These are phyloP conservation scores for Rhabdomys dilectus DNA, from an alignment of 2,113 vertebrate genomes.

Conservation along the genomic window DNA sequence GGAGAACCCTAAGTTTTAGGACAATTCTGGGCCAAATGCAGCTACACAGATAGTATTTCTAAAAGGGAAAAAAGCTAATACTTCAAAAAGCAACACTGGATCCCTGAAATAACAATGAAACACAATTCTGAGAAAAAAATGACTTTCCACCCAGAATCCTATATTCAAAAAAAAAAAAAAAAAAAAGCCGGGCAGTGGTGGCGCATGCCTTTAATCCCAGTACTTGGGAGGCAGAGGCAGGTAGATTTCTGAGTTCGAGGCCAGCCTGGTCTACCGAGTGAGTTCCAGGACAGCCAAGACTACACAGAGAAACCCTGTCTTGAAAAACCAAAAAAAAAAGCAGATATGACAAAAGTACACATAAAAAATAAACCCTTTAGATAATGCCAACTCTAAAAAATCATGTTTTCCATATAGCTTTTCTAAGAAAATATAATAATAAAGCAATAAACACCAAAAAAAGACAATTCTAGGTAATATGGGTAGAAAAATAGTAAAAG, in stretches of 20 bases:
- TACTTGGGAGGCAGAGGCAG: too few species aligned
- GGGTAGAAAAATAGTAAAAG: neutral
- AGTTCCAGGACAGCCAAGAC: too few species aligned
- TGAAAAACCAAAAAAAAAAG: too few species aligned
- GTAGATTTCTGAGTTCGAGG: too few species aligned
- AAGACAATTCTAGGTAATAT: too few species aligned
- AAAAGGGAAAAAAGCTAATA: neutral
- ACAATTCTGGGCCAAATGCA: neutral
- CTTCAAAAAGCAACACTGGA: slow-evolving; percentile 10
- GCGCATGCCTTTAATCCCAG: too few species aligned
- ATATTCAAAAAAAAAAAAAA: neutral
- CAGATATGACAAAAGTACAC: neutral
- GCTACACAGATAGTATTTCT: neutral
- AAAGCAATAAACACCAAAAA: neutral
- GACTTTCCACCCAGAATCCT: slow-evolving; percentile 21
- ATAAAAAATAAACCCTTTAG: neutral
- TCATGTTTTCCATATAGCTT: neutral
- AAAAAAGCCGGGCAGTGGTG: too few species aligned
- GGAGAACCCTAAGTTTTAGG: neutral
- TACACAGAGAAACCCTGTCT: too few species aligned
- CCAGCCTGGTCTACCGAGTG: too few species aligned
- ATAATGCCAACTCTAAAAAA: neutral
- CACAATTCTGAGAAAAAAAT: slow-evolving; percentile 35
- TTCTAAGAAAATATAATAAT: neutral
- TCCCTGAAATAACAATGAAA: neutral